These are phyloP conservation scores for Sebastes minor DNA, from an alignment of 2,797 vertebrate genomes.

Conservation along the genomic window DNA sequence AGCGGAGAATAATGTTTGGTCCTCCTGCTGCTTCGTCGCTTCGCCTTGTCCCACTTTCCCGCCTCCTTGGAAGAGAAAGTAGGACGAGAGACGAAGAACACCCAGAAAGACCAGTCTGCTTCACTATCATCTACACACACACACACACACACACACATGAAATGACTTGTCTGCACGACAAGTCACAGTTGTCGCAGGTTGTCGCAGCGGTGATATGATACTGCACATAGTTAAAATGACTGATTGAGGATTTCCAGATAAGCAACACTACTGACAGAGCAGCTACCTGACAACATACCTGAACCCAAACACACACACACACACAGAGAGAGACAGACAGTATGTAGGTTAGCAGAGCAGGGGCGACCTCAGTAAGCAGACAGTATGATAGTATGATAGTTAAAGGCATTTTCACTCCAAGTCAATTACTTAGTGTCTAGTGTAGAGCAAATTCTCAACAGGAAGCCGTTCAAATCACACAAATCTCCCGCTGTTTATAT, in stretches of 20 bases:
- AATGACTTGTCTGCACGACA: too few relatives aligned
- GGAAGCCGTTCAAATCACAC: not conserved
- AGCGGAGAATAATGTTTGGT: not conserved
- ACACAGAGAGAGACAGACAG: too few relatives aligned
- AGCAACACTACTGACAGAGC: too few relatives aligned
- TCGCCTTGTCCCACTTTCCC: constrained; percentile 12
- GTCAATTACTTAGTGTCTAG: not conserved
- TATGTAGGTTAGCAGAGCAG: not conserved
- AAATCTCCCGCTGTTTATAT: not conserved
- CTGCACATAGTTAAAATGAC: too few relatives aligned
- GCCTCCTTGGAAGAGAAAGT: constrained; percentile 28
- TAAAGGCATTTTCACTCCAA: not conserved
- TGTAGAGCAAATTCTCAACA: not conserved
- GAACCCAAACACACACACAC: not conserved
- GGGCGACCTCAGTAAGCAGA: not conserved
- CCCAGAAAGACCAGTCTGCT: constrained; percentile 23
- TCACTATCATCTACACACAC: not conserved
- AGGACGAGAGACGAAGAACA: constrained; percentile 9
- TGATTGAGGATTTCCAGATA: too few relatives aligned
- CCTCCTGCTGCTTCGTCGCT: not conserved
- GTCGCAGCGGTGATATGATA: too few relatives aligned
- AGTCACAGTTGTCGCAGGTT: too few relatives aligned
- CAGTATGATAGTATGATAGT: not conserved
- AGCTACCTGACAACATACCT: too few relatives aligned
- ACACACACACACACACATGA: not conserved